Base-by-base conservation (phyloP, 2,113 vertebrate species). In the Micronycteris hirsuta region DNA sequence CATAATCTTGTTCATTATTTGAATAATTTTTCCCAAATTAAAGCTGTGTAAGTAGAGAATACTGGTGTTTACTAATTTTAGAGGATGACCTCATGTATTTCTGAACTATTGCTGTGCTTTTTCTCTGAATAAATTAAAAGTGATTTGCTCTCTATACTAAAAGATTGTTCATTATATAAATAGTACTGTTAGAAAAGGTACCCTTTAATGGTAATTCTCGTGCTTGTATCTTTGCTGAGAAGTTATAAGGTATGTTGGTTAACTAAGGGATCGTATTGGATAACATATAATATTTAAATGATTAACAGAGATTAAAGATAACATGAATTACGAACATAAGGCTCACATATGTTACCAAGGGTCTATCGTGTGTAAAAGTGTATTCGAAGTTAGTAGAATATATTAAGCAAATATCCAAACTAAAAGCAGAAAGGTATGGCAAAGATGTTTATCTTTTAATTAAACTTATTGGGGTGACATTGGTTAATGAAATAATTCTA, bases 391-490 rank as follows among this genome's bases (percentile, higher is more conserved):
- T 91, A 90, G 11, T 31, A 74, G 84, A 74, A 81, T 68, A 31
- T 54, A 76, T 92, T 91, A 63, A 94, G 86, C 13, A 93, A 90
- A 82, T 73, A 95, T 9, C n/a, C 54, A n/a, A 90, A 92, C 82
- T 91, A 52, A 95, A 93, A 96, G 19, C 24, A 88, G 63, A 36
- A 92, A 93, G 49, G 26, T 85, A 90, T 8, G n/a, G 6, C 38
- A 93, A 89, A 70, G 16, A 54, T 52, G 19, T 41, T 84, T 91
- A 83, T 70, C 33, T 49, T 52, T 73, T 7, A 77, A 49, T 49
- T 77, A 49, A 49, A n/a, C n/a, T 20, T 77, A 49, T n/a, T 52
- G 17, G 31, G 31, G 31, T 49, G 31, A 20, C 31, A 49, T 22
- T 77, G 9, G 31, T 77, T 77, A 49, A 49, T 49, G 49, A 77